phyloP scores from a whole-genome alignment of 2,888 invertebrate species.

The Drosophila emarginata region DNA sequence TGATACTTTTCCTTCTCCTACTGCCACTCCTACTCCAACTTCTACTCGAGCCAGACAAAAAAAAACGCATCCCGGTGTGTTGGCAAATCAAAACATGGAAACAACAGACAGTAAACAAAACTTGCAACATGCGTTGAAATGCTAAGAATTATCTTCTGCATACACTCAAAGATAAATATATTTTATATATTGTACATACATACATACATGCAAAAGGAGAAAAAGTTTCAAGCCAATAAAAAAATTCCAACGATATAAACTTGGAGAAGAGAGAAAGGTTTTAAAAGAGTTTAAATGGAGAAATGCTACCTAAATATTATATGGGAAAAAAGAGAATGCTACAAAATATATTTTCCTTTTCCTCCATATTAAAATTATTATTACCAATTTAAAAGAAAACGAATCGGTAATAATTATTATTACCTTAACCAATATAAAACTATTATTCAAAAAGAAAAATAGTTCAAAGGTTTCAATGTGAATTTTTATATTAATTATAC shows the following conservation, averaged over 20 bases:
- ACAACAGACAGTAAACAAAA: slow-evolving; percentile 80
- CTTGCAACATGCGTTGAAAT: slow-evolving; percentile 77
- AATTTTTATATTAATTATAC: too few species aligned
- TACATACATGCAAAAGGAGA: slow-evolving; percentile 32
- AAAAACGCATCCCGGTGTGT: slow-evolving; percentile 79
- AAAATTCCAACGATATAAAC: background rate
- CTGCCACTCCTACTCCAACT: slow-evolving; percentile 38
- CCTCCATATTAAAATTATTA: too few species aligned
- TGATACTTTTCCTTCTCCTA: background rate
- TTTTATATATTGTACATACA: background rate
- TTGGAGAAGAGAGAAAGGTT: background rate
- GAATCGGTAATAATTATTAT: too few species aligned
- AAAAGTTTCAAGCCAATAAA: background rate
- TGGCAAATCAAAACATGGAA: slow-evolving; percentile 79
- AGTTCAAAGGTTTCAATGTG: too few species aligned
- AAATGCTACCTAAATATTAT: too few species aligned
- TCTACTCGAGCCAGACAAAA: slow-evolving; percentile 58
- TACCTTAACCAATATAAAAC: too few species aligned
- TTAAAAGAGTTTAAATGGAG: too few species aligned
- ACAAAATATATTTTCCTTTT: too few species aligned
- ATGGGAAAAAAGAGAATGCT: too few species aligned
- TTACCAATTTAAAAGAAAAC: too few species aligned
- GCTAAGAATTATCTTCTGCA: slow-evolving; percentile 66
- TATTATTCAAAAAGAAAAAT: too few species aligned
- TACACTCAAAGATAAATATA: slow-evolving; percentile 53